These are phyloP conservation scores for Polyploca ridens DNA, from an alignment of 2,888 invertebrate species.

Conservation along the genomic window DNA sequence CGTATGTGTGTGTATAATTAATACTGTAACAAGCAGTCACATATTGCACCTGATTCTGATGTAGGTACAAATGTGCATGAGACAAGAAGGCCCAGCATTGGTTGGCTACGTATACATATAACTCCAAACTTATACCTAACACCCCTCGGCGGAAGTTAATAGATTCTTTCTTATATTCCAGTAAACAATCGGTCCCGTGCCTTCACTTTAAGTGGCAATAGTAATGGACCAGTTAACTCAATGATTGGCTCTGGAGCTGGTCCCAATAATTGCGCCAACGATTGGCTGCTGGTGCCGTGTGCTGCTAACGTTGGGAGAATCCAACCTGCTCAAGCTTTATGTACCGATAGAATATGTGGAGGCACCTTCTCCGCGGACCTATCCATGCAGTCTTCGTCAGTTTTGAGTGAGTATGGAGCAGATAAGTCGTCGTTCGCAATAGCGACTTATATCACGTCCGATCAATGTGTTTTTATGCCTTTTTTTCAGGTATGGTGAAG, in stretches of 20 bases:
- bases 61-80: too few species aligned
- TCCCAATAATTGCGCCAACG: slow-evolving; percentile 88
- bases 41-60: too few species aligned
- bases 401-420: slow-evolving; percentile 85
- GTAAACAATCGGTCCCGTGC: slow-evolving; percentile 89
- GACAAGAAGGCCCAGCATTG: too few species aligned
- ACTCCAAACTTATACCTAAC: too few species aligned
- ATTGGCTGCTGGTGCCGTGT: slow-evolving; percentile 93
- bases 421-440: too few species aligned
- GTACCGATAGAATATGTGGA: slow-evolving; percentile 93
- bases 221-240: slow-evolving; percentile 87
- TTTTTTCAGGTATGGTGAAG: slow-evolving; percentile 88
- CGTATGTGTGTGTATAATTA: too few species aligned
- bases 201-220: slow-evolving; percentile 91
- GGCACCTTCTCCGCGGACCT: slow-evolving; percentile 91
- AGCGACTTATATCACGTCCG: too few species aligned
- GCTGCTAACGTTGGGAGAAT: slow-evolving; percentile 87
- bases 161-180: slow-evolving; percentile 47
- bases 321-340: slow-evolving; percentile 84
- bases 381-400: slow-evolving; percentile 87
- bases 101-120: too few species aligned
- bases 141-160: background rate
- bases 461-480: background rate
- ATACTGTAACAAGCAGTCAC: too few species aligned
- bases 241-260: slow-evolving; percentile 88